Percentiles rank a stretch among this genome's conserved stretches.
These are phyloP conservation scores for Euschistus heros DNA, from an alignment of 1,140 invertebrate species.

Conservation along the genomic window DNA sequence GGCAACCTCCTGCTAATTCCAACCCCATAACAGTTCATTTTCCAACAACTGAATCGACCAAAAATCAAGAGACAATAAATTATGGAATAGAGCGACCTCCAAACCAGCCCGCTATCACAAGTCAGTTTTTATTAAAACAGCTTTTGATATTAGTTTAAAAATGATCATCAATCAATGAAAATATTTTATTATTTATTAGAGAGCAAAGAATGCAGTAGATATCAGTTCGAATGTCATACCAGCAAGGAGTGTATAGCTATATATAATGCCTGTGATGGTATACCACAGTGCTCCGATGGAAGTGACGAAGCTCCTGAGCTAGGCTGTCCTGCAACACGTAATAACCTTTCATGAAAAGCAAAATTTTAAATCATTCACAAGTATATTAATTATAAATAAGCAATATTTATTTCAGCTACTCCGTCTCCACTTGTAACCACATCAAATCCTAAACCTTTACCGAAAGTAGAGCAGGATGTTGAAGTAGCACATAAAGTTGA, in stretches of 20 bases:
- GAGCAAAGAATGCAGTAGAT: conserved; percentile 49
- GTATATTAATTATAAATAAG: neutral
- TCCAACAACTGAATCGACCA: neutral
- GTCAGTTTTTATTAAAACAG: neutral
- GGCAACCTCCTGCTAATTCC: neutral
- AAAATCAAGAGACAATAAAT: conserved; percentile 11
- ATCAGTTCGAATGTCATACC: conserved; percentile 77
- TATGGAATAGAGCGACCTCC: conserved; percentile 6
- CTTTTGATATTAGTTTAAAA: neutral
- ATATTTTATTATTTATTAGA: neutral
- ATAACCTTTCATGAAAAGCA: no score
- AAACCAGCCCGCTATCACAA: neutral
- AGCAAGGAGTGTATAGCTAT: conserved; percentile 86
- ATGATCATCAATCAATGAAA: no score
- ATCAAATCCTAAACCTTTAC: neutral
- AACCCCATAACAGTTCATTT: neutral
- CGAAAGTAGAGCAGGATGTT: neutral
- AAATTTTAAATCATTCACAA: no score
- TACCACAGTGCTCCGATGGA: conserved; percentile 83
- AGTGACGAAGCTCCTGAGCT: conserved; percentile 79
- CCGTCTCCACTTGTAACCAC: neutral
- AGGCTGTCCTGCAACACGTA: conserved; percentile 46
- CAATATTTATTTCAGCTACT: neutral
- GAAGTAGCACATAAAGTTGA: neutral
- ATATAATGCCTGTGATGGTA: conserved; percentile 91